phyloP scores from a whole-genome alignment of 2,113 vertebrate genomes.

The Actinemys pallida region DNA sequence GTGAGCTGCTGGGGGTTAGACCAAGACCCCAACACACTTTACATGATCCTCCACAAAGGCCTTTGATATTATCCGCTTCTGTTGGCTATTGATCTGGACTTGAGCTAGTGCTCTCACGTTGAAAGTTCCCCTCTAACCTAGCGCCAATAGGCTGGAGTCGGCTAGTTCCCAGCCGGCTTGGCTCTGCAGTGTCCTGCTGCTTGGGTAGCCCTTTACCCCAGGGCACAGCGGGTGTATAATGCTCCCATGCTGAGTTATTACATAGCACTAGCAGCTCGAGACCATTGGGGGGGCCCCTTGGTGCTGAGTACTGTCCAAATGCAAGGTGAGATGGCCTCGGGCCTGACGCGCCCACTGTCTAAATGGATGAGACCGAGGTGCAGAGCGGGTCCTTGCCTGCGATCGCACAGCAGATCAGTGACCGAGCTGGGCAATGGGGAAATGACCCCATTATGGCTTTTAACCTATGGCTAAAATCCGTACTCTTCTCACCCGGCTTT shows the following conservation, averaged over 20 bases:
- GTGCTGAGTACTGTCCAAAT: too few species aligned
- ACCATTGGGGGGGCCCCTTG: not conserved
- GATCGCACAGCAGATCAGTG: too few species aligned
- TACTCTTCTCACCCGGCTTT: too few species aligned
- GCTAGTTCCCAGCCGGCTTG: not conserved
- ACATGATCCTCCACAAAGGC: not conserved
- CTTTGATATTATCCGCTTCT: not conserved
- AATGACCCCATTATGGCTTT: too few species aligned
- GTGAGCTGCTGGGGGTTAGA: not conserved
- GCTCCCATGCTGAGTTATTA: not conserved
- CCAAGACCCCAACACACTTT: not conserved
- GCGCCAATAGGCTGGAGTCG: too few species aligned
- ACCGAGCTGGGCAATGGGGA: too few species aligned
- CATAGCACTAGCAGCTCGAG: rapidly evolving
- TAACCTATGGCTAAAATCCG: too few species aligned
- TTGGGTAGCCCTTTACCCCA: not conserved
- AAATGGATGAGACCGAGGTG: too few species aligned
- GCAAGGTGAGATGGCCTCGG: too few species aligned
- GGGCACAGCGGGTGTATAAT: not conserved
- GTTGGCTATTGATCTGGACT: not conserved
- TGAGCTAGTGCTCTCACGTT: too few species aligned
- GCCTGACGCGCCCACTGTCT: too few species aligned
- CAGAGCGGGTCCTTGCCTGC: too few species aligned
- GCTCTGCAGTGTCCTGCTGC: not conserved
- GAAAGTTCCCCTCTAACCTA: not conserved